Percentiles rank a stretch among this genome's conserved stretches.
Conservation (phyloP, 2,888 invertebrate genomes). For the Eilema sororculum region DNA sequence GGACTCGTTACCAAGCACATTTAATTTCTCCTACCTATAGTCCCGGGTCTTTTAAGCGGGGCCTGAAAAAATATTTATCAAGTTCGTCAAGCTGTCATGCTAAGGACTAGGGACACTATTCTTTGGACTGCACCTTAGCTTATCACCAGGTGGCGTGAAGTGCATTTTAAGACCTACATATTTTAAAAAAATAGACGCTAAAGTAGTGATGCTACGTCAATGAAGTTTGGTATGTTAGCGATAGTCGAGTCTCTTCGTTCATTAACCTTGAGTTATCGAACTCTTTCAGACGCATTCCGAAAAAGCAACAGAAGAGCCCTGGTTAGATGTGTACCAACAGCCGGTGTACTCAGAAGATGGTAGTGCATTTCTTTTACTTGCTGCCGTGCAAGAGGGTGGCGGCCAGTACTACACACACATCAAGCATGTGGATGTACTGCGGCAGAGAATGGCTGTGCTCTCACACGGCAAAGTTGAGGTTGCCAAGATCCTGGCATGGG, state of each 20-base stretch:
- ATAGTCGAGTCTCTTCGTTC: background rate
- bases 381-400: slow-evolving; percentile 94
- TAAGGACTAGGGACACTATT: too few species aligned
- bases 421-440: slow-evolving; percentile 93
- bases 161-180: too few species aligned
- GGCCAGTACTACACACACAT: slow-evolving; percentile 95
- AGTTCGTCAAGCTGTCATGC: too few species aligned
- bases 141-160: too few species aligned
- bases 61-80: too few species aligned
- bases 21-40: too few species aligned
- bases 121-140: too few species aligned
- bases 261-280: background rate
- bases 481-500: slow-evolving; percentile 93
- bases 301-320: slow-evolving; percentile 93
- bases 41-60: too few species aligned
- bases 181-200: too few species aligned
- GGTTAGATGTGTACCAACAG: slow-evolving; percentile 94
- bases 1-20: too few species aligned
- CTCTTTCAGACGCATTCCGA: slow-evolving; percentile 91
- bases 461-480: slow-evolving; percentile 96
- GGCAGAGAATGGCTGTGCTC: slow-evolving; percentile 94
- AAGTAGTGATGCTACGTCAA: too few species aligned
- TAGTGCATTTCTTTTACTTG: slow-evolving; percentile 93
- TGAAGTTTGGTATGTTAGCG: background rate
- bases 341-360: slow-evolving; percentile 95